These are phyloP conservation scores for Sinonovacula constricta DNA, from an alignment of 1,140 invertebrate genomes.

Conservation along the genomic window DNA sequence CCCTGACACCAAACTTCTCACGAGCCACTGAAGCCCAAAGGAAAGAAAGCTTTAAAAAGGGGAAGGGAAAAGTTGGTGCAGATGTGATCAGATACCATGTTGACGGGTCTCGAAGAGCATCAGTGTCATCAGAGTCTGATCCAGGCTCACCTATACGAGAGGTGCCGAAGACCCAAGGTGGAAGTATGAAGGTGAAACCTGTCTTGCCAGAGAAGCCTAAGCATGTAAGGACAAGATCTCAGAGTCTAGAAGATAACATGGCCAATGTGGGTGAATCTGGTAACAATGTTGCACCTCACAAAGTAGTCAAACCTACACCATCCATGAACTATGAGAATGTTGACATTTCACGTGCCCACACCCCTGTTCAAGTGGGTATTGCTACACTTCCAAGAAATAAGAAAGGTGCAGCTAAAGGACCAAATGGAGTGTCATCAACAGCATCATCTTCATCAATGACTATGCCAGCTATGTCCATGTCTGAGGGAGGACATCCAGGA, in stretches of 20 bases:
- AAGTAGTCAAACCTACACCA: conserved; percentile 67
- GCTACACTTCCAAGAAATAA: conserved; percentile 73
- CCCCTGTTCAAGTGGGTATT: conserved; percentile 71
- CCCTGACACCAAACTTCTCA: conserved; percentile 63
- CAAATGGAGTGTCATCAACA: conserved; percentile 4
- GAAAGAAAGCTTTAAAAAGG: conserved; percentile 73
- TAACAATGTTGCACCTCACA: conserved; percentile 31
- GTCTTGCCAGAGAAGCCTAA: conserved; percentile 35
- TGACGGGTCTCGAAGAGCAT: conserved; percentile 51
- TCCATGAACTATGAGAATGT: conserved; percentile 62
- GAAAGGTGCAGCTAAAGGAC: conserved; percentile 38
- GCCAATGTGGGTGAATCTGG: not conserved
- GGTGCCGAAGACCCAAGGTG: conserved; percentile 13
- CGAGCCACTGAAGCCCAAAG: conserved; percentile 57
- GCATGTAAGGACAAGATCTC: conserved; percentile 30
- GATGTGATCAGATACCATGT: conserved; percentile 72
- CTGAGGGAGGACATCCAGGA: too few species aligned
- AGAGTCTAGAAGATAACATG: conserved; percentile 48
- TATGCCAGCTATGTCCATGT: not conserved
- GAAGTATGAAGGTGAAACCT: conserved; percentile 28
- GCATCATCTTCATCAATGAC: conserved; percentile 9
- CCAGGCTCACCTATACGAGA: conserved; percentile 24
- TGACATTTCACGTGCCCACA: conserved; percentile 59
- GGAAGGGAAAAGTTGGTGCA: conserved; percentile 64
- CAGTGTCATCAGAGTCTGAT: conserved; percentile 57